Percentiles rank a stretch among this genome's conserved stretches.
Conservation (phyloP, 2,113 vertebrate genomes). For the Zosterops borbonicus region DNA sequence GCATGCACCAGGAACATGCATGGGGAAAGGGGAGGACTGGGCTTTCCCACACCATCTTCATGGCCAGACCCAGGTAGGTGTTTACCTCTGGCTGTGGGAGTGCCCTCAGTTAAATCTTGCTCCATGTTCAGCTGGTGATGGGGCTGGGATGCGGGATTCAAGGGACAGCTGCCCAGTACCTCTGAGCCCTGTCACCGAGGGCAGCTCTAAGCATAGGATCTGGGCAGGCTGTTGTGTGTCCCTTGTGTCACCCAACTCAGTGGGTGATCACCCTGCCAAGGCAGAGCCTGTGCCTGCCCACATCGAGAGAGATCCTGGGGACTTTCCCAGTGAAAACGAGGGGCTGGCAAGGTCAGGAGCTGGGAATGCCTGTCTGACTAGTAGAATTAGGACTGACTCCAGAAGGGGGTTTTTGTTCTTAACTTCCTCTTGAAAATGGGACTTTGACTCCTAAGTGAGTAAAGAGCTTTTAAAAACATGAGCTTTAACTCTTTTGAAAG, state of each 20-base stretch:
- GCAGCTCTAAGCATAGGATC: neutral
- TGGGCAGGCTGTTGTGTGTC: neutral
- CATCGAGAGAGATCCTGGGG: neutral
- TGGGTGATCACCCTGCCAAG: neutral
- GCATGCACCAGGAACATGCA: neutral
- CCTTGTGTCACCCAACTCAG: neutral
- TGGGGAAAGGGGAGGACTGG: neutral
- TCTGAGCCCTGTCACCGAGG: neutral
- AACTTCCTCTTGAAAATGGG: constrained; percentile 35
- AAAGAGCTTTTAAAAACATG: constrained; percentile 40
- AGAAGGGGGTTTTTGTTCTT: neutral
- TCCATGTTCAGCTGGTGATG: neutral
- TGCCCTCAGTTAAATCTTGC: neutral
- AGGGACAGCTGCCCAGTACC: neutral
- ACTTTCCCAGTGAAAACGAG: neutral
- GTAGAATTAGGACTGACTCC: neutral
- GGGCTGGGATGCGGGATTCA: neutral
- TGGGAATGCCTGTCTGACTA: neutral
- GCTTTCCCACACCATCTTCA: neutral
- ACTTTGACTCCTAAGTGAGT: neutral
- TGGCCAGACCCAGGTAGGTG: neutral
- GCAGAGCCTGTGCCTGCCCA: neutral
- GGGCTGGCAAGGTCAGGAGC: neutral
- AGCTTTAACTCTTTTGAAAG: constrained; percentile 19
- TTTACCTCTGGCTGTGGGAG: neutral